Percentiles rank a stretch among this genome's conserved stretches.
These are phyloP conservation scores for Pluvialis apricaria DNA, from an alignment of 2,113 vertebrate genomes.

Conservation along the genomic window DNA sequence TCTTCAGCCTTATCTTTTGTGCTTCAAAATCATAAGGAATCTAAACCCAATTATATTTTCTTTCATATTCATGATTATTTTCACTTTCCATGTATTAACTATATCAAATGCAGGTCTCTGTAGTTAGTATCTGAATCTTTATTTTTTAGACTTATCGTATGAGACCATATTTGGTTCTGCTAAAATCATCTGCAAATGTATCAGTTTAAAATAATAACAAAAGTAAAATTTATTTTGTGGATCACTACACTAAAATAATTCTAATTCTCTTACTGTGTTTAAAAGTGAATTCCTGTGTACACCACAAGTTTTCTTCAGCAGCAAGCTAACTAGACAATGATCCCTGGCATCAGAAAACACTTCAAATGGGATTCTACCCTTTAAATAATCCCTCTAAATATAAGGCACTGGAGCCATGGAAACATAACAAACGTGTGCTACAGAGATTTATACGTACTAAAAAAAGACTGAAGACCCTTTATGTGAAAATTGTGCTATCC, in stretches of 20 bases:
- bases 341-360: background rate
- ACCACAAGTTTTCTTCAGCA: background rate
- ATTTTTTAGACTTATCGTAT: background rate
- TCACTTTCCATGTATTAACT: background rate
- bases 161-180: background rate
- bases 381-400: background rate
- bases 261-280: background rate
- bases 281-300: background rate
- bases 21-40: background rate
- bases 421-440: background rate
- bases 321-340: background rate
- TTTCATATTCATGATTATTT: background rate
- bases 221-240: background rate
- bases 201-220: background rate
- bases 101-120: background rate
- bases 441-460: background rate
- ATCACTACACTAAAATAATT: background rate
- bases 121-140: background rate
- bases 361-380: background rate
- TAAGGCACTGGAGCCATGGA: background rate
- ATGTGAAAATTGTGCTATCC: background rate
- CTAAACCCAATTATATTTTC: background rate
- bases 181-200: background rate
- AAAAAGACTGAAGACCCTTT: background rate
- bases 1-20: background rate